Conservation (phyloP, 1,140 invertebrate genomes). For the Lasioglossum baleicum region DNA sequence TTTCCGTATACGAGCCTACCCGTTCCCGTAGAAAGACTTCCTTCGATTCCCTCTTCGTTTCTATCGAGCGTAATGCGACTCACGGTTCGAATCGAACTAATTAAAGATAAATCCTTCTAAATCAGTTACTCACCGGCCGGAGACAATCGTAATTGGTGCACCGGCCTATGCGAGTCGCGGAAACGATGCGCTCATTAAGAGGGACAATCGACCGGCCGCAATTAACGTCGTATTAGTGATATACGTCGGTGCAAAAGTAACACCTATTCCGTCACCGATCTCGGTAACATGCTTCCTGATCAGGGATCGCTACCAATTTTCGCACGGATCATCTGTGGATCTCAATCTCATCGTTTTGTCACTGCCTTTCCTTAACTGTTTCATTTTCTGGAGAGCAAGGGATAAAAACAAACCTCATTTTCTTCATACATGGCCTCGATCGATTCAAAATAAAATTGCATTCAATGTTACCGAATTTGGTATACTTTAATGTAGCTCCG, state of each 20-base stretch:
- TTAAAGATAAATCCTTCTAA: conserved; percentile 59
- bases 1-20: not conserved
- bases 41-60: not conserved
- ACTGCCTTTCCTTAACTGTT: no score
- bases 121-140: conserved; percentile 51
- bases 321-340: not conserved
- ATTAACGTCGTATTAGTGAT: conserved; percentile 67
- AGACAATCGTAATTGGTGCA: conserved; percentile 66
- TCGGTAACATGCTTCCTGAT: conserved; percentile 8
- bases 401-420: no score
- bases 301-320: not conserved
- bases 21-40: not conserved
- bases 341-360: not conserved
- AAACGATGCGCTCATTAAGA: conserved; percentile 59
- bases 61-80: conserved; percentile 5
- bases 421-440: no score
- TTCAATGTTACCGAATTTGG: no score
- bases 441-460: no score
- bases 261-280: conserved; percentile 35
- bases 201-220: conserved; percentile 60
- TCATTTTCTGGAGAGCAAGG: no score
- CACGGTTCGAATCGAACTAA: conserved; percentile 34
- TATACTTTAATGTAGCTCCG: no score
- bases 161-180: conserved; percentile 28
- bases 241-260: conserved; percentile 51